Conservation (phyloP, 1,140 invertebrate species). For the Micrasema minimum region DNA sequence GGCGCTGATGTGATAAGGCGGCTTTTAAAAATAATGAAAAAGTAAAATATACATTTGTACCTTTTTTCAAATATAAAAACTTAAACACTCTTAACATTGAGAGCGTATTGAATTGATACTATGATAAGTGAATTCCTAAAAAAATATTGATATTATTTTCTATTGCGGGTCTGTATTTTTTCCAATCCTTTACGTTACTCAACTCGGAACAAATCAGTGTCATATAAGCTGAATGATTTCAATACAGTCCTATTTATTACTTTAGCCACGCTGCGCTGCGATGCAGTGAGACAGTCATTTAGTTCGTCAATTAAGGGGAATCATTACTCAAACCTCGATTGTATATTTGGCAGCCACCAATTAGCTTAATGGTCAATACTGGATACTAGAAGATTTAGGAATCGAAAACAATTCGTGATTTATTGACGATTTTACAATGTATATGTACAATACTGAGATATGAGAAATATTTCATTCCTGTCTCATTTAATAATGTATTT, state of each 20-base stretch:
- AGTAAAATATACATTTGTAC: too few species aligned
- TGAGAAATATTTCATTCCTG: too few species aligned
- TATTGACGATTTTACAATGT: too few species aligned
- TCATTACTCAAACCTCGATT: slow-evolving; percentile 1
- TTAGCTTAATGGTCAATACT: not conserved
- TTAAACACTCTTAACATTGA: too few species aligned
- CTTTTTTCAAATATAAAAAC: too few species aligned
- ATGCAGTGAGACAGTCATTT: slow-evolving; percentile 41
- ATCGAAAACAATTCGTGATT: not conserved
- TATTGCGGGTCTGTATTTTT: not conserved
- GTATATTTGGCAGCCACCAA: slow-evolving; percentile 22
- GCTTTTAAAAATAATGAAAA: too few species aligned
- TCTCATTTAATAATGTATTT: too few species aligned
- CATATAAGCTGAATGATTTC: slow-evolving; percentile 5
- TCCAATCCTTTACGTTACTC: slow-evolving; percentile 14
- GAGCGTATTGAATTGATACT: too few species aligned
- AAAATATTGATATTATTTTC: too few species aligned
- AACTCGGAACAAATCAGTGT: slow-evolving; percentile 16
- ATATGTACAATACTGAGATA: too few species aligned
- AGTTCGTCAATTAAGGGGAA: slow-evolving; percentile 17
- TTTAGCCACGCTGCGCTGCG: slow-evolving; percentile 14
- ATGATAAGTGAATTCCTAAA: too few species aligned
- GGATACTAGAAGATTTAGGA: not conserved
- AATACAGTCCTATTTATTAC: slow-evolving; percentile 16
- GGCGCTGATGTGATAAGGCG: too few species aligned